Percentiles rank a stretch among this genome's conserved stretches.
Evolutionary conservation across 1,140 invertebrate genomes (phyloP).

Genomic region (Danaus melanippus): DNA sequence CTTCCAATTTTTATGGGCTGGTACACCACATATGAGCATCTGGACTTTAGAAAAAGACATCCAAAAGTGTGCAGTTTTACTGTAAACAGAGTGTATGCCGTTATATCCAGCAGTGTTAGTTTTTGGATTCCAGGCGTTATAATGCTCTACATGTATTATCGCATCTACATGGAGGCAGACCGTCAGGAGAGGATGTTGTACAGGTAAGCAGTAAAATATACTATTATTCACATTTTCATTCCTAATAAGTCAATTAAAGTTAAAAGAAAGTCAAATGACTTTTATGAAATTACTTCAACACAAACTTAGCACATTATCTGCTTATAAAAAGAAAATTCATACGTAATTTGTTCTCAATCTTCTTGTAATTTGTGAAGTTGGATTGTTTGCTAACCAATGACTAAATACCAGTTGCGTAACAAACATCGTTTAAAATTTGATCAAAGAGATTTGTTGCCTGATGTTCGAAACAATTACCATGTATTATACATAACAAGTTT

Average conservation of each 20-base stretch:
- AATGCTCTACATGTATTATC: constrained; percentile 95
- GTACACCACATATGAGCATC: constrained; percentile 89
- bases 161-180: constrained; percentile 93
- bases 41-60: constrained; percentile 78
- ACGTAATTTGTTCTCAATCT: too few relatives aligned
- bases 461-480: constrained; percentile 8
- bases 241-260: too few relatives aligned
- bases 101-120: constrained; percentile 92
- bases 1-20: constrained; percentile 95
- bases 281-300: too few relatives aligned
- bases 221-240: too few relatives aligned
- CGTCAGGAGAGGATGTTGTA: constrained; percentile 93
- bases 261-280: too few relatives aligned
- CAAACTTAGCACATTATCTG: too few relatives aligned
- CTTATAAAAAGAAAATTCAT: too few relatives aligned
- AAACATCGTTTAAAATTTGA: too few relatives aligned
- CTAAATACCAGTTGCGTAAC: too few relatives aligned
- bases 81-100: constrained; percentile 91
- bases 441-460: too few relatives aligned
- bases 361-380: too few relatives aligned
- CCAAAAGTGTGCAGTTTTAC: constrained; percentile 88
- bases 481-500: constrained; percentile 6
- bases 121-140: constrained; percentile 97
- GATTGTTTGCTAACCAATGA: too few relatives aligned
- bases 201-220: constrained; percentile 70